Percentiles rank a stretch among this genome's conserved stretches.
Evolutionary conservation across 2,888 invertebrate genomes (phyloP).

Genomic region (Lithophane semibrunnea): DNA sequence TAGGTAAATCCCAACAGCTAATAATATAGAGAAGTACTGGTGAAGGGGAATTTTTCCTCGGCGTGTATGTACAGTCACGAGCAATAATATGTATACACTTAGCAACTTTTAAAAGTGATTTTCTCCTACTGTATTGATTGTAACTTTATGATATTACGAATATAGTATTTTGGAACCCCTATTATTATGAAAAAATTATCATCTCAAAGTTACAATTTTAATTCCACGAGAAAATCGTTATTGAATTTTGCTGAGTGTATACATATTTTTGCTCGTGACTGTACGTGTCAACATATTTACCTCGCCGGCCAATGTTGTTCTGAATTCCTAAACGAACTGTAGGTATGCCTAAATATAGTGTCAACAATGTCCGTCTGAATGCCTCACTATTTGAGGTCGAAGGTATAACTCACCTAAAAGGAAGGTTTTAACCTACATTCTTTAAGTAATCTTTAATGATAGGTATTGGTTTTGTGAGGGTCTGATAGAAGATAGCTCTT

Average conservation of each 20-base stretch:
- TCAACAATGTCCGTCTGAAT: slow-evolving; percentile 1
- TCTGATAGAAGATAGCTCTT: not conserved
- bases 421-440: not conserved
- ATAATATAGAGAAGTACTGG: not conserved
- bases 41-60: slow-evolving; percentile 10
- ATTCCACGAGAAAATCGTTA: too few species aligned
- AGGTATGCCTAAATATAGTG: not conserved
- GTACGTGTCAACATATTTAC: slow-evolving; percentile 7
- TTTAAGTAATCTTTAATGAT: not conserved
- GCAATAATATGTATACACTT: too few species aligned
- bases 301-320: not conserved
- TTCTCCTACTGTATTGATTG: too few species aligned
- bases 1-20: not conserved
- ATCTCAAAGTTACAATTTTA: too few species aligned
- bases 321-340: not conserved
- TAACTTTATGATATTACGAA: too few species aligned
- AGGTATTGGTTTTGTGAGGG: not conserved
- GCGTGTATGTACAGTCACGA: too few species aligned
- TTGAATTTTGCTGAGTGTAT: too few species aligned
- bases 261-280: too few species aligned
- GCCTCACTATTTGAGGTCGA: slow-evolving; percentile 1
- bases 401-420: not conserved
- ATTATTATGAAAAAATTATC: too few species aligned
- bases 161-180: too few species aligned
- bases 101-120: too few species aligned